These are phyloP conservation scores for Cyanoderma ruficeps DNA, from an alignment of 2,113 vertebrate species.

Conservation along the genomic window DNA sequence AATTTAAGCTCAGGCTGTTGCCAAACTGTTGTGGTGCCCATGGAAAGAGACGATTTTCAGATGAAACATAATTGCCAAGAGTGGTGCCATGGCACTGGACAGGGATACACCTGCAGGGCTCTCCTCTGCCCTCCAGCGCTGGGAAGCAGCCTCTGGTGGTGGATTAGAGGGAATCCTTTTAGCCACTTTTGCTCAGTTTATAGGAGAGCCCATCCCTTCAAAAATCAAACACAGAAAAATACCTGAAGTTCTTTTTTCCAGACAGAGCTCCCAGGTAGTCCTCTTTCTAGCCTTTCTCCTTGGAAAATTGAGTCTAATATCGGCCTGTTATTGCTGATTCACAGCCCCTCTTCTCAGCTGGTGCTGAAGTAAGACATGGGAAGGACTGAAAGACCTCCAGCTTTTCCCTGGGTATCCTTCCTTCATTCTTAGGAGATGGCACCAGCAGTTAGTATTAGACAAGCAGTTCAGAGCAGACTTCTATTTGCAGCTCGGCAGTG, in stretches of 20 bases:
- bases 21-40: fast-evolving
- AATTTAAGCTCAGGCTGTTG: background rate
- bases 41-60: fast-evolving
- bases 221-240: background rate
- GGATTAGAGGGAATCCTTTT: background rate
- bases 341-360: background rate
- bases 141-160: background rate
- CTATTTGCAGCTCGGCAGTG: background rate
- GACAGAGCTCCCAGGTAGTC: background rate
- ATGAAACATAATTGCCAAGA: background rate
- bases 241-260: background rate
- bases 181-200: background rate
- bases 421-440: background rate
- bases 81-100: fast-evolving
- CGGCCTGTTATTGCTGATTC: background rate
- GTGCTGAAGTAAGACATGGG: background rate
- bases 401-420: background rate
- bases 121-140: background rate
- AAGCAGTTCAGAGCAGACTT: background rate
- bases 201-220: background rate
- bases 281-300: background rate
- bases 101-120: background rate
- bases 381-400: background rate
- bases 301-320: background rate
- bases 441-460: background rate